Evolutionary conservation across 53 echinoderm and acorn worm genomes (phyloP).

Genomic region (Echinometra lucunter): DNA sequence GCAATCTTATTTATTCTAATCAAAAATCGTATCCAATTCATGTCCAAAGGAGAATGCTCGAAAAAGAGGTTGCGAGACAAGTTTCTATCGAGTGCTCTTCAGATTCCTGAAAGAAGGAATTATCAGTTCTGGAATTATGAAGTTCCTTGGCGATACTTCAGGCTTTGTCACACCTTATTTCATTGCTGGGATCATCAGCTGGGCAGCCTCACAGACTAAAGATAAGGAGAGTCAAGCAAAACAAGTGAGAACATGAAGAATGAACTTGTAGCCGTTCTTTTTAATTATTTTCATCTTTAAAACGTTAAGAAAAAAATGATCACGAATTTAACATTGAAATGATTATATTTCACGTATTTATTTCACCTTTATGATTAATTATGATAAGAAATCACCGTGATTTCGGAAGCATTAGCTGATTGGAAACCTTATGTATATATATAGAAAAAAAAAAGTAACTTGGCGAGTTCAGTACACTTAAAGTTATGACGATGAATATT

Average conservation of each 20-base stretch:
- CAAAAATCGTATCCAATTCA: too few relatives aligned
- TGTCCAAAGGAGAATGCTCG: background rate
- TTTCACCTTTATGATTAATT: background rate
- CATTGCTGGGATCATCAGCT: conserved; percentile 27
- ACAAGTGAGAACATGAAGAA: background rate
- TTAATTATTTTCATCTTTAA: background rate
- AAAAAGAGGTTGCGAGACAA: background rate
- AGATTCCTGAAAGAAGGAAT: background rate
- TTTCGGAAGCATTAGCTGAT: too few relatives aligned
- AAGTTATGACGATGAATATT: background rate
- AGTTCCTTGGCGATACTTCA: conserved; percentile 23
- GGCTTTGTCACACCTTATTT: conserved; percentile 37
- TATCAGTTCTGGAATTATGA: conserved; percentile 6
- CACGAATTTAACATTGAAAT: background rate
- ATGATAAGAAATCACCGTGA: too few relatives aligned
- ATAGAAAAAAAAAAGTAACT: too few relatives aligned
- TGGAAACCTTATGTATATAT: too few relatives aligned
- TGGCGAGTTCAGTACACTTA: too few relatives aligned
- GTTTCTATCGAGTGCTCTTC: background rate
- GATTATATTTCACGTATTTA: background rate
- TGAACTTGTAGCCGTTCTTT: background rate
- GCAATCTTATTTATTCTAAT: too few relatives aligned
- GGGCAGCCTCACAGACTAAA: background rate
- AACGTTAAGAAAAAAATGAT: background rate
- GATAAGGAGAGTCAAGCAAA: background rate